Evolutionary conservation across 1,140 invertebrate species (phyloP), one percentile per base, ranked within the genome.

Genomic region (Drosophila kepulauana): DNA sequence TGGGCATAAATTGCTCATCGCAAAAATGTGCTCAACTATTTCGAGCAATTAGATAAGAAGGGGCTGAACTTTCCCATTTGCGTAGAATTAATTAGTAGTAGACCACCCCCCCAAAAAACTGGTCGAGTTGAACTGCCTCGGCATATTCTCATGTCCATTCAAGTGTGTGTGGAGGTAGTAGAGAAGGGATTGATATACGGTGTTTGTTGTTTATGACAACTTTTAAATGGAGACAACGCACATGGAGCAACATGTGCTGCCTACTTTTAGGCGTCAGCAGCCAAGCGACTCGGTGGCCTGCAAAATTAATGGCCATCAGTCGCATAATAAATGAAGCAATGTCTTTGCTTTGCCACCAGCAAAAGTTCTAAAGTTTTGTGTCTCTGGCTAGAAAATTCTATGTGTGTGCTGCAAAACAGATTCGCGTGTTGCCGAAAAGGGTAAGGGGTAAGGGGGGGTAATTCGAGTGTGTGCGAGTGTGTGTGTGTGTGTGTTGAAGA

Each of bases 271-370:
- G 67, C 46, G 59, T 71, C 52, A 64, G n/a, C 38, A 35, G 70
- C 61, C 70, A 63, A 67, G 59, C 67, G 70, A 61, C 30, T 54
- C 52, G 75, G 68, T 73, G 79, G 72, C 69, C 76, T 78, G 75
- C 78, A 85, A 81, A 89, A 89, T 79, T 79, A 89, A 89, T 89
- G 85, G 72, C 78, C 85, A 89, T 79, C 85, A 85, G 81, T 85
- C 78, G 85, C 85, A 89, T 89, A 89, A 89, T 89, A 89, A 89
- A 89, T 89, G 85, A 89, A 89, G 75, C 66, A 45, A 59, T 87
- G 57, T 56, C 67, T 63, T 64, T 63, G 41, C 56, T 61, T 30
- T 43, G 57, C 46, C 51, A 57, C 52, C 20, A 25, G 43, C 63
- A 61, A 75, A 75, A 70, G 67, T 71, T 75, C 46, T 75, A 75